Evolutionary conservation across 2,797 vertebrate species (phyloP), one percentile per base, ranked within the genome.

Genomic region (Sebastes iracundus): DNA sequence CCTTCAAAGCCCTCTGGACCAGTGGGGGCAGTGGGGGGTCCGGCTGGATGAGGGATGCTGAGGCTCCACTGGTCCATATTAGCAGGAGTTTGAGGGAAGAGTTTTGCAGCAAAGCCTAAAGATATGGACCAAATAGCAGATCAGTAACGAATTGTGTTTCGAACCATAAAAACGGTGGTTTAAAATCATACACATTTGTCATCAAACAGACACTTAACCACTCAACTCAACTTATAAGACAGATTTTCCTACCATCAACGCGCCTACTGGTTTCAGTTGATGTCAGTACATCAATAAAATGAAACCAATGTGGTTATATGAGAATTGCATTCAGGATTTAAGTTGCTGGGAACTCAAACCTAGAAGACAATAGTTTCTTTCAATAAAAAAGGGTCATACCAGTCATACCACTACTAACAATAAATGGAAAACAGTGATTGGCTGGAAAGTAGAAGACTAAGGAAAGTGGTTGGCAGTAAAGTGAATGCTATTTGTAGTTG

Each of bases 1-100:
- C 96, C 64, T 91, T 93, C 69, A 99, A 90, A 32, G 97, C 96
- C 81, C 93, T 96, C 69, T 90, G 95, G 74, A 98, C 96, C 23
- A 95, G 83, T 55, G 87, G 46, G 61, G 97, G 96, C 67, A 98
- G 89, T 1, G 89, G 91, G 3, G 86, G 73, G 12, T 95, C 92
- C 7, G 93, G 86, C 65, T 95, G 93, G 66, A 84, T 18, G 13
- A 79, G 85, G 38, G 96, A 94, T 52, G 91, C 59, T 12, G 89
- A 77, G 3, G 28, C 55, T 38, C 83, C 78, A 16, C 53, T 52
- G 65, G 95, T 96, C 90, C 97, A 95, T 88, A 99, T 93, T 30
- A 98, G 87, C 82, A 98, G 88, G n/a, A 98, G 61, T 83, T 96
- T 97, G 59, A 96, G 77, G 7, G 75, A 79, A 42, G 94, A 90